phyloP scores from a whole-genome alignment of 2,113 vertebrate species.

The Rynchops niger region DNA sequence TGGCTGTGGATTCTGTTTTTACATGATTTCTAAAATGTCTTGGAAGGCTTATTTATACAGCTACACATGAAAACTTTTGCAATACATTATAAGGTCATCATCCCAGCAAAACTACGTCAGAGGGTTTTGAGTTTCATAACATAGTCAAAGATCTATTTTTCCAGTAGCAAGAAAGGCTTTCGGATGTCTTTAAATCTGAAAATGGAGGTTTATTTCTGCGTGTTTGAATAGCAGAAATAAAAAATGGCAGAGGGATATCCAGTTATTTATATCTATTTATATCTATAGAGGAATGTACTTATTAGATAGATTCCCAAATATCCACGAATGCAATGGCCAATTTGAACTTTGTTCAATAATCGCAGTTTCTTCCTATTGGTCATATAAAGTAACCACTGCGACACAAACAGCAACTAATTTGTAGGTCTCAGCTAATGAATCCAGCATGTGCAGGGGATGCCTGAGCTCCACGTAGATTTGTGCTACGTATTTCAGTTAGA shows the following conservation, averaged over 20 bases:
- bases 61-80: not conserved
- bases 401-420: not conserved
- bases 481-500: not conserved
- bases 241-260: not conserved
- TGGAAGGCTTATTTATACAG: not conserved
- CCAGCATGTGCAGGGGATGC: not conserved
- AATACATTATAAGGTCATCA: not conserved
- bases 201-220: not conserved
- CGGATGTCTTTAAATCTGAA: not conserved
- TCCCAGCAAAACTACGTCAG: not conserved
- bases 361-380: not conserved
- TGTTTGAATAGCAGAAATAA: not conserved
- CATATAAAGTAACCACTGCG: not conserved
- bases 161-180: not conserved
- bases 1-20: not conserved
- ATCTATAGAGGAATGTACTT: not conserved
- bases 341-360: not conserved
- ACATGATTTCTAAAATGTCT: not conserved
- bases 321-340: not conserved
- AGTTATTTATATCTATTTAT: not conserved
- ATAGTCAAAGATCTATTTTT: not conserved
- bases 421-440: not conserved
- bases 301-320: not conserved
- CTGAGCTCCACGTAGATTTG: not conserved
- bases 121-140: not conserved